Conservation (phyloP, 2,888 invertebrate species). For the Phrixothrix hirtus region DNA sequence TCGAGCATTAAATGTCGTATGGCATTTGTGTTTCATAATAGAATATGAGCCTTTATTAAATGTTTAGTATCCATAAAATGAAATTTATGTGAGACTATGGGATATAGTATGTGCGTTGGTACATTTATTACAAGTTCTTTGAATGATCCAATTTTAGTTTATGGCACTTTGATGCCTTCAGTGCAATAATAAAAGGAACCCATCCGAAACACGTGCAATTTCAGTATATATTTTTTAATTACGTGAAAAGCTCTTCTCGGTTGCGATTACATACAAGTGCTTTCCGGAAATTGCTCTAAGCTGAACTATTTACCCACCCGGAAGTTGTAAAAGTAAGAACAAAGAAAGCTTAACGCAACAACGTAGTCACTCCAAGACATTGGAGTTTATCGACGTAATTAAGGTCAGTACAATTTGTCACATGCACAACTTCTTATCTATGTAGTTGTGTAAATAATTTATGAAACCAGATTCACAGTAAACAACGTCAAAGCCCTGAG, state of each 20-base stretch:
- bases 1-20: constrained; percentile 23
- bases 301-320: not conserved
- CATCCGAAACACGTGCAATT: constrained; percentile 2
- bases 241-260: constrained; percentile 3
- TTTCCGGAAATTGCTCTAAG: constrained; percentile 5
- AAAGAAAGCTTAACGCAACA: constrained; percentile 7
- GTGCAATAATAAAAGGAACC: constrained; percentile 18
- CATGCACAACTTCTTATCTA: constrained; percentile 14
- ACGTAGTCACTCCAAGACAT: constrained; percentile 2
- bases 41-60: constrained; percentile 31
- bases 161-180: constrained; percentile 19
- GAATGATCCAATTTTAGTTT: constrained; percentile 28
- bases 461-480: no score
- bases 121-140: constrained; percentile 28
- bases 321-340: constrained; percentile 5
- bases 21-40: constrained; percentile 26
- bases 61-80: constrained; percentile 32
- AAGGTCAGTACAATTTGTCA: constrained; percentile 16
- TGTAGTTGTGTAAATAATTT: no score
- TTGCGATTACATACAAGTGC: constrained; percentile 6
- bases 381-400: constrained; percentile 2
- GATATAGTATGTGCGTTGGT: constrained; percentile 23
- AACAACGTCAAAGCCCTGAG: constrained; percentile 1
- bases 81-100: constrained; percentile 29
- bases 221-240: constrained; percentile 11